Evolutionary conservation across 1,140 invertebrate genomes (phyloP), one percentile per base, ranked within the genome.

Genomic region (Zaprionus nigranus): DNA sequence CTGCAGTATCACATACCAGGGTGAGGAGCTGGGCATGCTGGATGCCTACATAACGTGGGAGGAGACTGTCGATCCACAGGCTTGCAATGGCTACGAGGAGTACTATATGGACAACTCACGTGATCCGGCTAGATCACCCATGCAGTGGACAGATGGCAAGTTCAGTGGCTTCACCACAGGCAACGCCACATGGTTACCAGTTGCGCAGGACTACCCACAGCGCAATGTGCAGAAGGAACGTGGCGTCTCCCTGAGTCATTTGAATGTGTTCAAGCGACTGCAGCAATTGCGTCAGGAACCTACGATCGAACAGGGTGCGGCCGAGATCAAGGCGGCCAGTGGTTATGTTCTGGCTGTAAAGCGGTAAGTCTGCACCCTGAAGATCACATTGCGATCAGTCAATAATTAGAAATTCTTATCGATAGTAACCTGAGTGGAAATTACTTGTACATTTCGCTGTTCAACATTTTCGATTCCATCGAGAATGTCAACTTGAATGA

Each of bases 121-220:
- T 24, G 96, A 97, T 90, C 95, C 95, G 0, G 94, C 94, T 17
- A 93, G 97, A 26, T 96, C 96, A 0, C 96, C 97, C 0, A 97
- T 95, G 93, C 96, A 97, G 73, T 98, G 97, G 97, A 94, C 95
- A 60, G 95, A 92, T 43, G 82, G 76, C 2, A 17, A 58, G 1
- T 26, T 71, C 57, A 82, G 91, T 17, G 91, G 91, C 5, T 92
- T 92, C 58, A 90, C 94, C n/a, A 94, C 85, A 0, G 93, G 79
- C 6, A 68, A 54, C 0, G 92, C 69, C 26, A 95, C 96, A 1
- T 96, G 96, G 96, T 67, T 96, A 58, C 96, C 96, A 0, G 93
- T 96, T 0, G 93, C 94, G 30, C 38, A 85, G 0, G 95, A 96
- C 75, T 96, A 95, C 70, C 56, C 43, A 28, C 78, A 85, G 5